These are phyloP conservation scores for Holacanthus passer DNA, from an alignment of 2,113 vertebrate genomes.

Conservation along the genomic window DNA sequence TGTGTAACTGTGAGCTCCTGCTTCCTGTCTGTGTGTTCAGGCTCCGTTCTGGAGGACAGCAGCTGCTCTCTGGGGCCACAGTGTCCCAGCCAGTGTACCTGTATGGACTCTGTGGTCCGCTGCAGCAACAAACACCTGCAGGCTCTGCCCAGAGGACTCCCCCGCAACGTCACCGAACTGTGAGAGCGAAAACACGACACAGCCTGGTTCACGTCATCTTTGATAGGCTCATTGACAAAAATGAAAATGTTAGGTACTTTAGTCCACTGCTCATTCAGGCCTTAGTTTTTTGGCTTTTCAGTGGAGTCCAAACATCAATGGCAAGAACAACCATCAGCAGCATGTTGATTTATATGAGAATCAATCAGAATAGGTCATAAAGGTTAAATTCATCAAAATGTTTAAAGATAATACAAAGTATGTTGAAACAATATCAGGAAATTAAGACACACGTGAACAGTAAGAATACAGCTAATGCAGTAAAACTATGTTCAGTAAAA, in stretches of 20 bases:
- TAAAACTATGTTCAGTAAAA: neutral
- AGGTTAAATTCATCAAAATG: too few species aligned
- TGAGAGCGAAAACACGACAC: constrained; percentile 78
- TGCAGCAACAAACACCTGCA: constrained; percentile 98
- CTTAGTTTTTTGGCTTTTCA: too few species aligned
- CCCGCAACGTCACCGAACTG: constrained; percentile 96
- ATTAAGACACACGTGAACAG: neutral
- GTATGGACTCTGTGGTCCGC: constrained; percentile 94
- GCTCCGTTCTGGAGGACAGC: constrained; percentile 89
- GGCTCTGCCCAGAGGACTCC: constrained; percentile 91
- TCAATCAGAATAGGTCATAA: too few species aligned
- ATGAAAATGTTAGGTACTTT: too few species aligned
- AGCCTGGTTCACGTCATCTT: too few species aligned
- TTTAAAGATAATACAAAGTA: too few species aligned
- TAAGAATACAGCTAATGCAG: neutral
- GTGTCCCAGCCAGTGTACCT: constrained; percentile 93
- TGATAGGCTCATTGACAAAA: too few species aligned
- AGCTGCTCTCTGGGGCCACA: constrained; percentile 89
- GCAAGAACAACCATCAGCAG: too few species aligned
- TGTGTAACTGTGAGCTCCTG: rapidly evolving
- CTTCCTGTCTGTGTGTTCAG: constrained; percentile 26
- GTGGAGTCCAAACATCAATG: too few species aligned
- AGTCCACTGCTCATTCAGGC: too few species aligned
- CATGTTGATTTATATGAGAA: too few species aligned
- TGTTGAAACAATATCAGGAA: neutral